These are phyloP conservation scores for Silurus meridionalis DNA, from an alignment of 2,113 vertebrate genomes.

Conservation along the genomic window DNA sequence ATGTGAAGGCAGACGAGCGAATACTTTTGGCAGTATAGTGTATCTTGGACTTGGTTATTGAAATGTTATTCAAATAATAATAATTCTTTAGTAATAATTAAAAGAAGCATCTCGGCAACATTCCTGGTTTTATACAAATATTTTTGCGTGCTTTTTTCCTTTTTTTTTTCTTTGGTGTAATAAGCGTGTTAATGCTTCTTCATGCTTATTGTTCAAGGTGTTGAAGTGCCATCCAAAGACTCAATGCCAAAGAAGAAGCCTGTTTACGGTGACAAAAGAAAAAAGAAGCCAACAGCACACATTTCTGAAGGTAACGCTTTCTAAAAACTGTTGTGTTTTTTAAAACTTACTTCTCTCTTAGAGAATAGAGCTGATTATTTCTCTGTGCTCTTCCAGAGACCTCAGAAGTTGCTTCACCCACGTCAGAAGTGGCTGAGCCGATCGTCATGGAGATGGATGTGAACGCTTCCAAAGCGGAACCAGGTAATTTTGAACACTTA, in stretches of 20 bases:
- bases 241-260: conserved; percentile 94
- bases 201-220: conserved; percentile 69
- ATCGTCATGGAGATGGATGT: conserved; percentile 57
- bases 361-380: background rate
- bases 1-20: no score
- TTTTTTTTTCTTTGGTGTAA: background rate
- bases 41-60: background rate
- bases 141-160: background rate
- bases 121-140: background rate
- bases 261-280: conserved; percentile 92
- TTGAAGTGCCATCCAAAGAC: conserved; percentile 98
- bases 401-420: conserved; percentile 72
- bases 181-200: background rate
- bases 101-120: background rate
- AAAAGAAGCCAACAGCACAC: conserved; percentile 82
- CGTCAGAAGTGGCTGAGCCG: conserved; percentile 74
- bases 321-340: background rate
- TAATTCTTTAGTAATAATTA: background rate
- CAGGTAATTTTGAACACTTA: conserved; percentile 57
- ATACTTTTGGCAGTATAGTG: no score
- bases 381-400: conserved; percentile 63
- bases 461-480: conserved; percentile 61
- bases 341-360: background rate
- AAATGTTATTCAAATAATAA: background rate
- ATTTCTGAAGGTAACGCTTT: conserved; percentile 81